Evolutionary conservation across 2,888 invertebrate species (phyloP).

Genomic region (Suillia variegata): DNA sequence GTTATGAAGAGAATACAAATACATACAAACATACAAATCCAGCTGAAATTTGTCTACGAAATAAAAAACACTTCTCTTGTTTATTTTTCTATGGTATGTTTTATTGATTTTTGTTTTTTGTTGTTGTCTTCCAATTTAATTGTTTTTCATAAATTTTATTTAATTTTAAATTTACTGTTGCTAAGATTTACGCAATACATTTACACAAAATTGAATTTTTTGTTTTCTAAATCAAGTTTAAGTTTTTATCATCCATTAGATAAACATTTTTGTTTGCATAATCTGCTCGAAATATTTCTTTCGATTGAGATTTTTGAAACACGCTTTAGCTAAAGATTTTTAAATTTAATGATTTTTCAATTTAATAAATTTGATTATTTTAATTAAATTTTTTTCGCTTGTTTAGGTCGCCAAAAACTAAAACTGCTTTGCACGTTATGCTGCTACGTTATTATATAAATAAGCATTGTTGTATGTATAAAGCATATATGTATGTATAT

Average conservation of each 20-base stretch:
- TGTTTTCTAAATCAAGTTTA: neutral
- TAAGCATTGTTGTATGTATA: neutral
- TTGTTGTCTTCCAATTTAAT: slow-evolving; percentile 17
- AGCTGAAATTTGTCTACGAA: no score
- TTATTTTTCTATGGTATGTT: no score
- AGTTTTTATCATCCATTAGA: no score
- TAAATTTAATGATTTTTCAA: slow-evolving; percentile 23
- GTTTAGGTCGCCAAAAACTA: neutral
- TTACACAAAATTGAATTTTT: neutral
- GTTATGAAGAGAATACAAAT: no score
- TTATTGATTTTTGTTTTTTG: slow-evolving; percentile 2
- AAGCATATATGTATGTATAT: neutral
- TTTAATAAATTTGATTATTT: slow-evolving; percentile 22
- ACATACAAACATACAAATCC: no score
- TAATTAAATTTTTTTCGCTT: slow-evolving; percentile 16
- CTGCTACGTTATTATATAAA: no score
- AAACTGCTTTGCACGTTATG: no score
- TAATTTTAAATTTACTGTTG: slow-evolving; percentile 3
- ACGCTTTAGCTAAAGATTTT: slow-evolving; percentile 12
- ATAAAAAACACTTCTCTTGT: no score
- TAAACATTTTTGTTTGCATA: slow-evolving; percentile 1
- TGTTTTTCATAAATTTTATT: slow-evolving; percentile 9
- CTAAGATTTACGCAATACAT: slow-evolving; percentile 11
- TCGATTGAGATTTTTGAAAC: slow-evolving; percentile 4
- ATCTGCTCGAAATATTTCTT: no score